These are phyloP conservation scores for Manduca sexta DNA, from an alignment of 1,140 invertebrate species.

Conservation along the genomic window DNA sequence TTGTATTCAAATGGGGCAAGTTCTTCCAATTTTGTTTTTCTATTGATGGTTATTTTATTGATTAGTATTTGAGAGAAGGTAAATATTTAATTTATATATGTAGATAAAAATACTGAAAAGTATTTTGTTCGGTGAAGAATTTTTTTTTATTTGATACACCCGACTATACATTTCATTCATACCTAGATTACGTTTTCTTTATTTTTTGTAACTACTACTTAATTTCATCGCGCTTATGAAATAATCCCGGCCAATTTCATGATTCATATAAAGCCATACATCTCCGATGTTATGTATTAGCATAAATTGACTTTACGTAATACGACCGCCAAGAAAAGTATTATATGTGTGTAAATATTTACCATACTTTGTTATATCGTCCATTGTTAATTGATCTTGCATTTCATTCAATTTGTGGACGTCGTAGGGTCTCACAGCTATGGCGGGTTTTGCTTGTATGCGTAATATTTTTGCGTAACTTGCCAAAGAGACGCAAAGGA, in stretches of 20 bases:
- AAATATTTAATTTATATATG: too few relatives aligned
- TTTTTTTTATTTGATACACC: too few relatives aligned
- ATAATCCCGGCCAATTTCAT: conserved; percentile 10
- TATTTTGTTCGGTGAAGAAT: too few relatives aligned
- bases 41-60: too few relatives aligned
- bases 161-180: too few relatives aligned
- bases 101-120: too few relatives aligned
- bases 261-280: conserved; percentile 9
- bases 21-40: too few relatives aligned
- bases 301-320: conserved; percentile 34
- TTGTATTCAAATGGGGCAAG: too few relatives aligned
- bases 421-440: neutral
- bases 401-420: neutral
- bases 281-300: conserved; percentile 19
- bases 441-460: conserved; percentile 9
- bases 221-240: conserved; percentile 1
- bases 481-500: conserved; percentile 7
- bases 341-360: conserved; percentile 33
- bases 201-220: neutral
- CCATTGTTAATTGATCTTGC: neutral
- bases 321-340: conserved; percentile 21
- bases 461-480: conserved; percentile 16
- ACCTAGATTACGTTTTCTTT: too few relatives aligned
- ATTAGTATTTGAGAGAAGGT: too few relatives aligned
- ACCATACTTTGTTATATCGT: conserved; percentile 13